phyloP scores from a whole-genome alignment of 2,797 vertebrate genomes.

The Falco novaeseelandiae region DNA sequence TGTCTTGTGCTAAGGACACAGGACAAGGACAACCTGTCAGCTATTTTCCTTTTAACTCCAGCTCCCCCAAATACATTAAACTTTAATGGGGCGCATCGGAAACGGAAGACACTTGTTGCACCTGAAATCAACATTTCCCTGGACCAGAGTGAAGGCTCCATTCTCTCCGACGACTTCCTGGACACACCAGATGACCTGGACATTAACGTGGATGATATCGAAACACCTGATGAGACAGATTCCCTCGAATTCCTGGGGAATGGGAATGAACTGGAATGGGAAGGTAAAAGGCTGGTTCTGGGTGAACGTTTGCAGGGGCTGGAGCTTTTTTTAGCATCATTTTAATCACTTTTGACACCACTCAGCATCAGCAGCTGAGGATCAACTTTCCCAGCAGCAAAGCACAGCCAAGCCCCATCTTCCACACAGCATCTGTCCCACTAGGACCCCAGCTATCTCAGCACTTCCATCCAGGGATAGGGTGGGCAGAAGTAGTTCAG shows the following conservation, averaged over 20 bases:
- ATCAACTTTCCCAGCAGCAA: not conserved
- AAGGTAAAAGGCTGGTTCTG: conserved; percentile 80
- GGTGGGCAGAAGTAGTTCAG: not conserved
- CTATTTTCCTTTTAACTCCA: conserved; percentile 48
- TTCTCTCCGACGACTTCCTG: conserved; percentile 93
- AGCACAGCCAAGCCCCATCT: not conserved
- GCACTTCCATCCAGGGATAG: not conserved
- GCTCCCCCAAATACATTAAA: conserved; percentile 88
- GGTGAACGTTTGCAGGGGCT: not conserved
- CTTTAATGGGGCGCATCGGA: conserved; percentile 83
- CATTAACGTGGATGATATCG: conserved; percentile 95
- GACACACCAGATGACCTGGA: conserved; percentile 96
- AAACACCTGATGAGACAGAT: conserved; percentile 95
- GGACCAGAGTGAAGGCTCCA: conserved; percentile 95
- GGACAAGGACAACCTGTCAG: not conserved
- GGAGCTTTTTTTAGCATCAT: not conserved
- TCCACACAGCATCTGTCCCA: not conserved
- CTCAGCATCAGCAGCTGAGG: not conserved
- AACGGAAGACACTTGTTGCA: conserved; percentile 90
- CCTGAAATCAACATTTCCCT: conserved; percentile 97
- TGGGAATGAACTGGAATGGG: conserved; percentile 96
- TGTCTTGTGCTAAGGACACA: not conserved
- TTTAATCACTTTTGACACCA: not conserved
- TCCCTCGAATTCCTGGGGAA: conserved; percentile 95
- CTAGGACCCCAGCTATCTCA: not conserved